Evolutionary conservation across 2,113 vertebrate species (phyloP).

Genomic region (Guaruba guarouba): DNA sequence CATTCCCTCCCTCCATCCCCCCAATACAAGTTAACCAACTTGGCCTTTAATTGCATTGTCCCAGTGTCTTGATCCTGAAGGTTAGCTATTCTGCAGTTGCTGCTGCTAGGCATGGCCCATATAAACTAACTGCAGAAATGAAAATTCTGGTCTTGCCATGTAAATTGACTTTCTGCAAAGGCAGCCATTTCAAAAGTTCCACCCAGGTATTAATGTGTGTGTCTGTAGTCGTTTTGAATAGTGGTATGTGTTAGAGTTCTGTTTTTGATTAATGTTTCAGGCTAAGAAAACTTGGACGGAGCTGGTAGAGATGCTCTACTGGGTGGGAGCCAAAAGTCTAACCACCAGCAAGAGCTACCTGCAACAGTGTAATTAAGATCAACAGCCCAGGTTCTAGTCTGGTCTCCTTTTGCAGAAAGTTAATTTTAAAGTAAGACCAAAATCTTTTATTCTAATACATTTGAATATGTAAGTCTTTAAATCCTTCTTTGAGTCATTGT

Average conservation of each 20-base stretch:
- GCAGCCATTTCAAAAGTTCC: background rate
- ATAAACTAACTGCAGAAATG: background rate
- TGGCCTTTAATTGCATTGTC: background rate
- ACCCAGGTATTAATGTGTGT: background rate
- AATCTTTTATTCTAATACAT: background rate
- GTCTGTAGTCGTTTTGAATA: background rate
- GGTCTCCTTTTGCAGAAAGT: constrained; percentile 49
- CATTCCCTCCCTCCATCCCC: background rate
- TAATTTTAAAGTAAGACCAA: constrained; percentile 47
- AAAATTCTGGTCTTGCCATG: background rate
- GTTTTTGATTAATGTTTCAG: constrained; percentile 47
- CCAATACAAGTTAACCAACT: background rate
- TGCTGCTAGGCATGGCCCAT: background rate
- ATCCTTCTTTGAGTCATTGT: background rate
- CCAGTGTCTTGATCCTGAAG: background rate
- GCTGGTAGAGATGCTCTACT: constrained; percentile 32
- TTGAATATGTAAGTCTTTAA: background rate
- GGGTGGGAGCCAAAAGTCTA: constrained; percentile 31
- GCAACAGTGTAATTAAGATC: constrained; percentile 27
- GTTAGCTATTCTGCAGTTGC: background rate
- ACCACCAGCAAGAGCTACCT: constrained; percentile 27
- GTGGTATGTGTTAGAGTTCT: background rate
- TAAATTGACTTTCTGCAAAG: constrained; percentile 32
- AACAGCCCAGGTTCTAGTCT: constrained; percentile 31
- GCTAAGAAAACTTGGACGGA: constrained; percentile 43